Evolutionary conservation across 2,888 invertebrate genomes (phyloP).

Genomic region (Melieria omissa): DNA sequence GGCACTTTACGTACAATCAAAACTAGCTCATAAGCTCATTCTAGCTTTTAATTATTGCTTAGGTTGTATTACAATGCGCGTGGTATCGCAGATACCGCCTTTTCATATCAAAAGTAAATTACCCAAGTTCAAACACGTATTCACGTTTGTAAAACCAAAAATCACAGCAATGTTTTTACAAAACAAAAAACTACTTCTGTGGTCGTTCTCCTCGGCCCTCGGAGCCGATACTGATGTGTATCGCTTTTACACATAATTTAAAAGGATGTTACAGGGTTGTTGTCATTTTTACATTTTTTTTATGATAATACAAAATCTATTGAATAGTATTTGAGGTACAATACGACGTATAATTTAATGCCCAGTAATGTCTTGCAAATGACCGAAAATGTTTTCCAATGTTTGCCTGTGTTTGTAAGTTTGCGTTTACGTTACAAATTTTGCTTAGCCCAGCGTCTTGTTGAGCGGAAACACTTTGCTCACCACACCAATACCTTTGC

Average conservation of each 20-base stretch:
- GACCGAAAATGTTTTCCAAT: constrained; percentile 5
- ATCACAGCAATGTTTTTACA: constrained; percentile 6
- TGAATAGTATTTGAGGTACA: constrained; percentile 45
- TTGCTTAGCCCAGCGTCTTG: constrained; percentile 51
- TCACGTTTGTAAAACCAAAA: background rate
- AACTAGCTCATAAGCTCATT: too few species aligned
- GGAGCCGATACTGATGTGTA: too few species aligned
- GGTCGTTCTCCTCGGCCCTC: too few species aligned
- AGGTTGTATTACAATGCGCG: too few species aligned
- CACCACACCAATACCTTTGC: constrained; percentile 88
- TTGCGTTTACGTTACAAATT: constrained; percentile 31
- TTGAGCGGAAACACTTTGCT: constrained; percentile 78
- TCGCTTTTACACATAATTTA: constrained; percentile 21
- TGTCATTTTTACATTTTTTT: constrained; percentile 2
- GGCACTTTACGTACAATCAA: too few species aligned
- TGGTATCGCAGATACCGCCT: background rate
- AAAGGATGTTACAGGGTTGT: background rate
- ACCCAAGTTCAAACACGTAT: background rate
- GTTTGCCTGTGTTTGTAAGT: constrained; percentile 39
- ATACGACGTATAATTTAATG: constrained; percentile 43
- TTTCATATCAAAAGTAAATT: background rate
- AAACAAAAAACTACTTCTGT: background rate
- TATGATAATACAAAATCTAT: constrained; percentile 14
- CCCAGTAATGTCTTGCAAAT: constrained; percentile 11
- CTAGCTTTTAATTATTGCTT: too few species aligned